Percentiles rank a stretch among this genome's conserved stretches.
Conservation (phyloP, 1,140 invertebrate genomes). For the Sipha flava region DNA sequence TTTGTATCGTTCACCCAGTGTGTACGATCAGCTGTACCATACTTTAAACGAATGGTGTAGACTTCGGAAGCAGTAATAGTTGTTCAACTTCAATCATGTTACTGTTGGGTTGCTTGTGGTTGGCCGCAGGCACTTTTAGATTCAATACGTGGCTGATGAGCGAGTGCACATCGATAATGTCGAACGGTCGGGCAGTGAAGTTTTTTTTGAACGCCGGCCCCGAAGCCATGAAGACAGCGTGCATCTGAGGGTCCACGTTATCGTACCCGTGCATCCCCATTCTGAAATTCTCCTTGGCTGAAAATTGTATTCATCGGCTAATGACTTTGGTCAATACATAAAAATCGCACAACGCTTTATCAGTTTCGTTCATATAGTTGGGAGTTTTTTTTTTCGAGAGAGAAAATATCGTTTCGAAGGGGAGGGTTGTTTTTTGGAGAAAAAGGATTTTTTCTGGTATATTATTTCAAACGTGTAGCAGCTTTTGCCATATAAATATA, state of each 20-base stretch:
- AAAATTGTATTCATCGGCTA: too few species aligned
- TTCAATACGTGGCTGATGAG: slow-evolving; percentile 45
- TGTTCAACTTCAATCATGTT: not conserved
- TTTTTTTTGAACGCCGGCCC: slow-evolving; percentile 54
- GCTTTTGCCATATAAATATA: too few species aligned
- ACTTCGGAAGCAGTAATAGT: not conserved
- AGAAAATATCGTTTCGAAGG: too few species aligned
- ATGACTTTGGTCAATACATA: not conserved
- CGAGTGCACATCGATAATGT: slow-evolving; percentile 57
- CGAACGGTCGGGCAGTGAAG: slow-evolving; percentile 49
- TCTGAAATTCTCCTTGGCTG: not conserved
- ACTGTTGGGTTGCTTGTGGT: not conserved
- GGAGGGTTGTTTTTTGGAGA: too few species aligned
- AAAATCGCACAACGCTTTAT: too few species aligned
- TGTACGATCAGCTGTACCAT: too few species aligned
- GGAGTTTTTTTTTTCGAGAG: too few species aligned
- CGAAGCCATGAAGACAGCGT: slow-evolving; percentile 58
- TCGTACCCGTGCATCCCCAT: slow-evolving; percentile 59
- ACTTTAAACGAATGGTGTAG: too few species aligned
- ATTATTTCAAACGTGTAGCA: too few species aligned
- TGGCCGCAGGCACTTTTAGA: not conserved
- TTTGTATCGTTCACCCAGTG: too few species aligned
- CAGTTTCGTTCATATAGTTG: not conserved
- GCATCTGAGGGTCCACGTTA: slow-evolving; percentile 52
- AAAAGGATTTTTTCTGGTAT: too few species aligned